Evolutionary conservation across 2,797 vertebrate genomes (phyloP).

Genomic region (Coracias cyanogaster): DNA sequence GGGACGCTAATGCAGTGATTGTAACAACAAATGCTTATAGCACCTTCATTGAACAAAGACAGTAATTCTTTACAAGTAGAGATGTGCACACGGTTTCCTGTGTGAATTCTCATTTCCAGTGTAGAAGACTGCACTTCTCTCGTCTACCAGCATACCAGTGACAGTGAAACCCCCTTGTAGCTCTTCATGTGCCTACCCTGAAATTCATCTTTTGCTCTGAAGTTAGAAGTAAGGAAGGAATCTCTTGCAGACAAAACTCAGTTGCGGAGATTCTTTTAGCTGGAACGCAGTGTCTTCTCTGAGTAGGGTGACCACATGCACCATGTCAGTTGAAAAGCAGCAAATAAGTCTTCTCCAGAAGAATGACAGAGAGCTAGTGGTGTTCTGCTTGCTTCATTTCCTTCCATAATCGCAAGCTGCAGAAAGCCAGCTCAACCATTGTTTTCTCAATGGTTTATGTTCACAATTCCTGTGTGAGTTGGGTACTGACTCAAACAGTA

Average conservation of each 20-base stretch:
- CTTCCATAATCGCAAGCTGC: background rate
- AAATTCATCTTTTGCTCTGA: background rate
- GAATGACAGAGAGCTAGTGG: background rate
- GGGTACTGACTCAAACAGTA: conserved; percentile 16
- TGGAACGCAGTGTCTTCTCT: background rate
- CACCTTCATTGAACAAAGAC: background rate
- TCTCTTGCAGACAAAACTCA: background rate
- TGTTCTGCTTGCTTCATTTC: background rate
- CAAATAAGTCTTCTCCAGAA: background rate
- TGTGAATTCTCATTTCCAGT: background rate
- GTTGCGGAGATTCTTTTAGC: background rate
- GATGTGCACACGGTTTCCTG: background rate
- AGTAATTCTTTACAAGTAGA: background rate
- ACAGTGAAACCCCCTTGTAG: background rate
- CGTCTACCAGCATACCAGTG: background rate
- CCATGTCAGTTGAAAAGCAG: background rate
- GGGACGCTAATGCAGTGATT: background rate
- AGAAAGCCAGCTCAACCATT: background rate
- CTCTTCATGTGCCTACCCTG: background rate
- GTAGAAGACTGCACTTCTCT: background rate
- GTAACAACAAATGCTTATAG: background rate
- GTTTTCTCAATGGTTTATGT: conserved; percentile 14
- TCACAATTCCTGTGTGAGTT: background rate
- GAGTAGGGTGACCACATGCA: background rate
- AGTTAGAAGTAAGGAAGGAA: background rate